phyloP scores from a whole-genome alignment of 1,140 invertebrate species.

The Drosophila takahashii region DNA sequence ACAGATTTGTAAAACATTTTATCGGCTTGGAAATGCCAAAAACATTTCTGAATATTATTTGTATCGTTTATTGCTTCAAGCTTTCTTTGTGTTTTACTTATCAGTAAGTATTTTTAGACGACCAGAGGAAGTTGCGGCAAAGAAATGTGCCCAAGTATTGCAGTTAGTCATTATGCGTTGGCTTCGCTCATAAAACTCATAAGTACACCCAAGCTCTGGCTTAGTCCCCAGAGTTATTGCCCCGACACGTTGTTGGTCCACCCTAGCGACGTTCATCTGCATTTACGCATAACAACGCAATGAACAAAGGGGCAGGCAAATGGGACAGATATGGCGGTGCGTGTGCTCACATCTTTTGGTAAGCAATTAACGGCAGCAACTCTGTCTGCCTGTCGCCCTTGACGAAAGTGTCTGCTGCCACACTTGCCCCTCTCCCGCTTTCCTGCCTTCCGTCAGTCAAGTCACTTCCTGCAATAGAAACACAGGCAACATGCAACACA shows the following conservation, averaged over 20 bases:
- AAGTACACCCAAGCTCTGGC: not conserved
- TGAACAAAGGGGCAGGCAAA: slow-evolving; percentile 1
- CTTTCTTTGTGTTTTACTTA: not conserved
- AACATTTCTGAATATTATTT: not conserved
- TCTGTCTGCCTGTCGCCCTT: slow-evolving; percentile 50
- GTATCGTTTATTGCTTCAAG: not conserved
- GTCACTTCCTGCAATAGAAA: slow-evolving; percentile 81
- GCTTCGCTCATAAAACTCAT: not conserved
- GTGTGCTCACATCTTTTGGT: slow-evolving; percentile 58
- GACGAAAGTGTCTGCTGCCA: slow-evolving; percentile 45
- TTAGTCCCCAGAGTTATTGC: slow-evolving; percentile 9
- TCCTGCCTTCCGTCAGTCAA: slow-evolving; percentile 57
- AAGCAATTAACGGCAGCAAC: slow-evolving; percentile 63
- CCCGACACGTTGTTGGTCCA: slow-evolving; percentile 40
- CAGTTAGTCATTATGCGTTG: not conserved
- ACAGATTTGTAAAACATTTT: not conserved
- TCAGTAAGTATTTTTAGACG: not conserved
- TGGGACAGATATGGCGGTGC: slow-evolving; percentile 35
- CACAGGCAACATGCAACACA: slow-evolving; percentile 58
- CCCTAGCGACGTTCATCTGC: slow-evolving; percentile 54
- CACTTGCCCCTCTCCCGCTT: slow-evolving; percentile 15
- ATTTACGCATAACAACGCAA: slow-evolving; percentile 72
- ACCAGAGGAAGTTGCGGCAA: not conserved
- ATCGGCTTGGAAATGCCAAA: not conserved
- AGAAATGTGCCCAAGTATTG: not conserved